These are phyloP conservation scores for Podarcis lilfordi DNA, from an alignment of 2,797 vertebrate species.

Conservation along the genomic window DNA sequence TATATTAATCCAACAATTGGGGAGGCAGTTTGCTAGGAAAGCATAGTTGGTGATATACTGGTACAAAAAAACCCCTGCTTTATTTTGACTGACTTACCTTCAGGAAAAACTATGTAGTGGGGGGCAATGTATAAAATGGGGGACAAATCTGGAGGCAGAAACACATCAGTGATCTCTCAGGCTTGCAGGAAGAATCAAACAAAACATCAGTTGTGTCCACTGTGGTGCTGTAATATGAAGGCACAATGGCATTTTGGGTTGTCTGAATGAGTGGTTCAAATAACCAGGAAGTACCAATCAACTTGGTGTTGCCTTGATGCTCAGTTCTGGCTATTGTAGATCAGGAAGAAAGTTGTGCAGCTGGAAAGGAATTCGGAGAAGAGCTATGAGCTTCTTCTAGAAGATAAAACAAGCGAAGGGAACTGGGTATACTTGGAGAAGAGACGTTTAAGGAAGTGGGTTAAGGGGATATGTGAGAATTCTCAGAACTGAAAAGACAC, in stretches of 20 bases:
- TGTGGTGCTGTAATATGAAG: neutral
- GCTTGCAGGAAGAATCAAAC: neutral
- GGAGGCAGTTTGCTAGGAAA: neutral
- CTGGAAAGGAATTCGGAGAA: neutral
- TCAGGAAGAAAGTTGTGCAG: neutral
- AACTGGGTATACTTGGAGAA: neutral
- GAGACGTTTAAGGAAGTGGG: neutral
- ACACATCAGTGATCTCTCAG: neutral
- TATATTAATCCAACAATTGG: neutral
- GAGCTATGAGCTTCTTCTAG: neutral
- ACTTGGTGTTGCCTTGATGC: neutral
- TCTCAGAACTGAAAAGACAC: neutral
- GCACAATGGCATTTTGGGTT: neutral
- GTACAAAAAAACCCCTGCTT: neutral
- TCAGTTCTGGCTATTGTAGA: neutral
- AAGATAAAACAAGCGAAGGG: neutral
- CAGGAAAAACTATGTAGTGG: neutral
- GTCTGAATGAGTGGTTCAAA: neutral
- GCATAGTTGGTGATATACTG: slow-evolving; percentile 2
- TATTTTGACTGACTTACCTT: neutral
- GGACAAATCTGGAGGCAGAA: neutral
- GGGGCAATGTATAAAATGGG: neutral
- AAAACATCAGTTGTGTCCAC: neutral
- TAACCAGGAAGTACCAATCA: neutral
- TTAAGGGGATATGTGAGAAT: neutral